Evolutionary conservation across 2,888 invertebrate genomes (phyloP), one percentile per base, ranked within the genome.

Genomic region (Nemotelus pantherinus): DNA sequence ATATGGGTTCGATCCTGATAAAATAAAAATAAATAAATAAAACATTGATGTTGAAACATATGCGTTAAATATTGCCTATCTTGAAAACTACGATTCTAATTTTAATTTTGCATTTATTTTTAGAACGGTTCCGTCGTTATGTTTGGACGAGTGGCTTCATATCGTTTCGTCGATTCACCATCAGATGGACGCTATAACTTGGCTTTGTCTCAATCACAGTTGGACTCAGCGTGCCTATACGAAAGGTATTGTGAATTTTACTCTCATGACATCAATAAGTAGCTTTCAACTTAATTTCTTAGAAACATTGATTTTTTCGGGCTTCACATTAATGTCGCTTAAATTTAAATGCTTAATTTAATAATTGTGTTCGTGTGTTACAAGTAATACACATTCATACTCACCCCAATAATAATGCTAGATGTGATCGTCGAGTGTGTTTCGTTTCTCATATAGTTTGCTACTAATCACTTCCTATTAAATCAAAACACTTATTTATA

Each of bases 131-230:
- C 93, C 82, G 90, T 95, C 81, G 92, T 95, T 78, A 95, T 94
- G 89, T 95, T 95, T 86, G 95, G 95, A 71, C 91, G 95, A 81
- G 93, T 94, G 83, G 94, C 95, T 83, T 94, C 94, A 58, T 95
- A 94, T 88, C 91, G 94, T 82, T 95, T 95, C 88, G 90, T 95
- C 83, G 95, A 95, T 87, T 94, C 95, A 45, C 91, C 92, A 77
- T 93, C 93, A 80, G 95, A 95, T 87, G 94, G 92, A 82, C 89
- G 94, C 81, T 92, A 93, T 83, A 91, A 94, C 85, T 90, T 93
- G 82, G 92, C 94, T 84, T 91, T 94, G 79, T 92, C 93, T 68
- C 93, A 93, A 82, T 92, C 91, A 57, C 91, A 92, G 85, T 89
- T 91, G 87, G 93, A 93, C 83, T 94, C 93, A 82, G 90, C 92